Evolutionary conservation across 2,797 vertebrate genomes (phyloP).

Genomic region (Mastacembelus armatus): DNA sequence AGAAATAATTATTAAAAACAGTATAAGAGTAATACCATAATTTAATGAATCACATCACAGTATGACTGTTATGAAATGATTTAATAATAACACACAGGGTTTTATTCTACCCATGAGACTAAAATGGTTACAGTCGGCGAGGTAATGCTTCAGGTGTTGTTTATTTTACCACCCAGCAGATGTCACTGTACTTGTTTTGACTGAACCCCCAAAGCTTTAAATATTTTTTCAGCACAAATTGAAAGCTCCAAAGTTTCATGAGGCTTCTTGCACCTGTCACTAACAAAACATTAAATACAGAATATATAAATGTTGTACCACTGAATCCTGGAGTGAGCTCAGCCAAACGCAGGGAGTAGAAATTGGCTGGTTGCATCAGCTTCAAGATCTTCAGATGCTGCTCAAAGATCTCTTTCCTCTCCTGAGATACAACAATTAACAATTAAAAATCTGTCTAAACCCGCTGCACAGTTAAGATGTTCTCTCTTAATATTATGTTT

Average conservation of each 20-base stretch:
- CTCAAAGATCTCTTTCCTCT: slow-evolving; percentile 96
- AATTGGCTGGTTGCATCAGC: slow-evolving; percentile 87
- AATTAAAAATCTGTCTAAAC: background rate
- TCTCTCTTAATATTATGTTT: background rate
- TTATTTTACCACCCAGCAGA: too few relatives aligned
- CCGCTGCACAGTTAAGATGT: background rate
- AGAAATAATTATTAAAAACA: too few relatives aligned
- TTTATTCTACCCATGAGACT: too few relatives aligned
- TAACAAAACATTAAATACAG: background rate
- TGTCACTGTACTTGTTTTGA: too few relatives aligned
- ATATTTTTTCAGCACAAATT: background rate
- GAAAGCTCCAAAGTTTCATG: background rate
- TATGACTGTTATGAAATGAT: too few relatives aligned
- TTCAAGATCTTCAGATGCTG: slow-evolving; percentile 97
- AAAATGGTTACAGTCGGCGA: too few relatives aligned
- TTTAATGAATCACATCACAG: too few relatives aligned
- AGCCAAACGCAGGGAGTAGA: slow-evolving; percentile 94
- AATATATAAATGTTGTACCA: slow-evolving; percentile 79
- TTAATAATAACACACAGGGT: too few relatives aligned
- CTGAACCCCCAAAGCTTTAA: background rate
- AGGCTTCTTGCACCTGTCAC: background rate
- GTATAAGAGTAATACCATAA: too few relatives aligned
- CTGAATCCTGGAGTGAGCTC: slow-evolving; percentile 98
- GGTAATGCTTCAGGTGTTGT: too few relatives aligned
- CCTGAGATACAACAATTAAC: slow-evolving; percentile 76